Conservation (phyloP, 1,140 invertebrate genomes). For the Panonychus citri region DNA sequence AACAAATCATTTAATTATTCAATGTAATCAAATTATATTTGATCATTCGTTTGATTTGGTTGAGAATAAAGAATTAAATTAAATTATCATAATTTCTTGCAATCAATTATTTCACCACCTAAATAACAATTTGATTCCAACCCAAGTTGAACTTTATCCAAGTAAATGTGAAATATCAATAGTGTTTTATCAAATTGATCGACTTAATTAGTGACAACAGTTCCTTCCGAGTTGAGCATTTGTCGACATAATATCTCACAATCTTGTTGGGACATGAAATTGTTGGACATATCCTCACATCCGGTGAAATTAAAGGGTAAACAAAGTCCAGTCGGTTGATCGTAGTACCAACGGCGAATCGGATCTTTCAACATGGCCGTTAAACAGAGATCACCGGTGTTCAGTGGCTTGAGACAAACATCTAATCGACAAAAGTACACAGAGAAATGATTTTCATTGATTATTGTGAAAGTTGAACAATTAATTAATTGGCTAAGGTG, state of each 20-base stretch:
- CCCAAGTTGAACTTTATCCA: too few relatives aligned
- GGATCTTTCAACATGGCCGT: neutral
- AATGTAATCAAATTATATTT: too few relatives aligned
- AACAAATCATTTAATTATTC: too few relatives aligned
- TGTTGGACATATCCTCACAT: neutral
- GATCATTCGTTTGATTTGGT: too few relatives aligned
- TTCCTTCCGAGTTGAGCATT: too few relatives aligned
- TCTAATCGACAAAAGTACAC: neutral
- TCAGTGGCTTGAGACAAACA: neutral
- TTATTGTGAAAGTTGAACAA: neutral
- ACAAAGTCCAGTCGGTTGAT: neutral
- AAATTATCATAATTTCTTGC: too few relatives aligned
- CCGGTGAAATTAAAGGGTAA: neutral
- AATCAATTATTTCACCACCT: too few relatives aligned
- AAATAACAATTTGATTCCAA: too few relatives aligned
- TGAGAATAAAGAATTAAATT: too few relatives aligned
- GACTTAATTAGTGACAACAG: too few relatives aligned
- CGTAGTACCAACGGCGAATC: neutral
- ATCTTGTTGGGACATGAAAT: neutral
- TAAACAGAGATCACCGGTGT: neutral
- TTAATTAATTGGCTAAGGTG: neutral
- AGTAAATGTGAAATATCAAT: too few relatives aligned
- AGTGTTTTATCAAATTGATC: too few relatives aligned
- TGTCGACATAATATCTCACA: neutral
- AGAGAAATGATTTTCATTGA: neutral